Evolutionary conservation across 2,113 vertebrate species (phyloP).

Genomic region (Regulus satrapa): DNA sequence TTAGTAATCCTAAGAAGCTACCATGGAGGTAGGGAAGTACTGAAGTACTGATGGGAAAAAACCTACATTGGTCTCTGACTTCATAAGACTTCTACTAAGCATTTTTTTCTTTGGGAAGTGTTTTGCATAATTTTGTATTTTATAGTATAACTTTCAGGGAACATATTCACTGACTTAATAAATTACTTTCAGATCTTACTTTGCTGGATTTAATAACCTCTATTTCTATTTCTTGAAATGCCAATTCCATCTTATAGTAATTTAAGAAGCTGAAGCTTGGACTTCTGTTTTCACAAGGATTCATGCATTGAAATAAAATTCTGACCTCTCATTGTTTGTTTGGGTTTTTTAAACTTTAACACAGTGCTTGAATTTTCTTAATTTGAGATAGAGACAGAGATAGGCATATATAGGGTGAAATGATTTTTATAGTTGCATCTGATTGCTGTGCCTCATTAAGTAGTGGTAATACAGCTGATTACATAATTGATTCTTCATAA

Average conservation of each 20-base stretch:
- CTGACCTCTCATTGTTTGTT: background rate
- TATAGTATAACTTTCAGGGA: background rate
- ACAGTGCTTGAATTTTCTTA: background rate
- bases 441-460: background rate
- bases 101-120: background rate
- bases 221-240: background rate
- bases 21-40: background rate
- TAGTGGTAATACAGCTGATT: background rate
- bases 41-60: background rate
- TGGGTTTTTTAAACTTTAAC: background rate
- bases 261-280: background rate
- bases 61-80: background rate
- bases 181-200: background rate
- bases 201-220: background rate
- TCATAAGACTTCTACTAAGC: background rate
- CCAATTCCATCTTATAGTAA: background rate
- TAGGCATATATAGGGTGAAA: background rate
- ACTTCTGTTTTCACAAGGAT: background rate
- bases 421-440: background rate
- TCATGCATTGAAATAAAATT: background rate
- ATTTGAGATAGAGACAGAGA: background rate
- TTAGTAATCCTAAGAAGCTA: background rate
- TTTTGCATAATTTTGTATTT: background rate
- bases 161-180: background rate
- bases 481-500: background rate